Evolutionary conservation across 2,113 vertebrate genomes (phyloP), one percentile per base, ranked within the genome.

Genomic region (Thalassoma bifasciatum): DNA sequence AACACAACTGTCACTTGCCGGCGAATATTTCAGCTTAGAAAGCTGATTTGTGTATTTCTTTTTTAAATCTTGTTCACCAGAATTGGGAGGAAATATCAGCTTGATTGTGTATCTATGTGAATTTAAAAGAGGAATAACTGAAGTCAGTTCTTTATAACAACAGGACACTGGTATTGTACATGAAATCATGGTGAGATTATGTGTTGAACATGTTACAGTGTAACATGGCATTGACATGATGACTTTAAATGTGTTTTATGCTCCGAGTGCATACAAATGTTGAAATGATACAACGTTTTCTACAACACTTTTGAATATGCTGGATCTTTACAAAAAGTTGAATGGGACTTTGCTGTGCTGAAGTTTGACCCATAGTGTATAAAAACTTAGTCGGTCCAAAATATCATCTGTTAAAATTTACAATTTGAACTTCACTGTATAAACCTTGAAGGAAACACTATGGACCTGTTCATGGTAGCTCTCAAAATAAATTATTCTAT

Each of bases 401-500:
- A 67, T 61, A 81, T 84, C 80, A 82, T 73, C 68, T 89, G 86
- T 90, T 82, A 78, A 86, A 88, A 89, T 86, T 30, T 78, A 72
- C 76, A 74, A 65, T 89, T 88, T 92, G 67, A 87, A 89, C 79
- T 82, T 77, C 77, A 86, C 86, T 91, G 88, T 93, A 84, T 79
- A 83, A 78, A 91, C 86, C 69, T 77, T 82, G 72, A 69, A 83
- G 75, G 38, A 85, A 84, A 81, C 73, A 74, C 79, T 67, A 85
- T 86, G 88, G 82, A 84, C 75, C 77, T 88, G 74, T 86, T 79
- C 87, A 82, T 84, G 86, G 86, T 91, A 83, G 86, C 83, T 75
- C 83, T 88, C 66, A 64, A 75, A 93, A 94, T 92, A 94, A 93
- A 93, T 91, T 82, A 84, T 90, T 93, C 81, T 94, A 93, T 93